Evolutionary conservation across 1,140 invertebrate species (phyloP), one percentile per base, ranked within the genome.

Genomic region (Pseudomyrmex flavicornis): DNA sequence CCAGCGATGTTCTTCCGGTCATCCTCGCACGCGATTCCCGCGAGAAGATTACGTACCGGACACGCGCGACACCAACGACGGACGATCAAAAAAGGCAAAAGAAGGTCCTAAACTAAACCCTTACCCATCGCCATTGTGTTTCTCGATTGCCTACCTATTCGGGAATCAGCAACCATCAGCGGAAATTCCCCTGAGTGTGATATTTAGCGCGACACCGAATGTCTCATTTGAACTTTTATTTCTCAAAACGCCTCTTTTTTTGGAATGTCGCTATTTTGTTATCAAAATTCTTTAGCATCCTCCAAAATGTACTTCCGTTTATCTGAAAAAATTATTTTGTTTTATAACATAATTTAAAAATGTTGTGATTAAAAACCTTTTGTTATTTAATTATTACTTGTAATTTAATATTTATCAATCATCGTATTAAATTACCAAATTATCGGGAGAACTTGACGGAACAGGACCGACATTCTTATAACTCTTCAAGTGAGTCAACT

Each of bases 1-100:
- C 93, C 85, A 97, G 93, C 63, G 96, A 96, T 62, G 95, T 93
- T 88, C 93, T 95, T 92, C 93, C 90, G 82, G 91, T 92, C 91
- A 93, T 91, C 52, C 72, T 90, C 89, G 82, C 80, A 77, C 61
- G 54, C 69, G 56, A 66, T 77, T 72, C 10, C 17, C 83, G 68
- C 69, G 70, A 65, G 52, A 48, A 50, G 17, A 58, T 2, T 5
- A 35, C 35, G 65, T 35, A 80, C 72, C 15, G 65, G 83, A 77
- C 62, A 80, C 63, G 17, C 72, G 69, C 80, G 56, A 62, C 56
- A 76, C 68, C 62, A 65, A 83, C 54, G 35, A 84, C 20, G 46
- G 12, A 59, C 44, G 54, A 72, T 72, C 26, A 58, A 77, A 73
- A 59, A 72, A 85, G 50, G 22, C 10, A n/a, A 87, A 85, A 75